A percentile compares a stretch with the other conserved stretches of the same genome.
Evolutionary conservation across 1,140 invertebrate species (phyloP).

Genomic region (Helicoverpa armigera): DNA sequence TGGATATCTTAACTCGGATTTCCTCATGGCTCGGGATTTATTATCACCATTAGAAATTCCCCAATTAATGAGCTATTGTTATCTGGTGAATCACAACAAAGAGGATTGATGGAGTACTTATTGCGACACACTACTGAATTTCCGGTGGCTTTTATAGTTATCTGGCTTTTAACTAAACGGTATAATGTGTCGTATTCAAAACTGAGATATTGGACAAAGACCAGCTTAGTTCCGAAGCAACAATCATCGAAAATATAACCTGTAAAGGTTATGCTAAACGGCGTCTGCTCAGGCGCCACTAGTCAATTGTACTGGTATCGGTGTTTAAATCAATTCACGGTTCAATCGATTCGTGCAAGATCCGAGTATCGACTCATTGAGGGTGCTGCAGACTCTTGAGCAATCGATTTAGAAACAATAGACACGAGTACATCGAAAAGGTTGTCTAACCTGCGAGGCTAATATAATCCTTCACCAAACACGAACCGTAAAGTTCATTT

Average conservation of each 20-base stretch:
- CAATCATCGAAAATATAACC: constrained; percentile 6
- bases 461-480: constrained; percentile 33
- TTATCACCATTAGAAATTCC: background rate
- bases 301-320: constrained; percentile 53
- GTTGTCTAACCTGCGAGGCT: constrained; percentile 31
- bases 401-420: constrained; percentile 55
- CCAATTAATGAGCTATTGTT: constrained; percentile 13
- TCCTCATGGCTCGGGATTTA: background rate
- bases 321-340: constrained; percentile 55
- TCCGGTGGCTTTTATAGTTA: too few species aligned
- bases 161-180: too few species aligned
- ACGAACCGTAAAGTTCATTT: constrained; percentile 42
- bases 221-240: background rate
- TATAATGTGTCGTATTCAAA: background rate
- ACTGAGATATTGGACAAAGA: constrained; percentile 2
- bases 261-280: constrained; percentile 27
- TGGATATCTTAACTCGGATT: background rate
- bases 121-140: too few species aligned
- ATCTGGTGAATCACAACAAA: constrained; percentile 20
- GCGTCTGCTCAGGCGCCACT: constrained; percentile 49
- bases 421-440: constrained; percentile 47
- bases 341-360: constrained; percentile 52
- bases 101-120: background rate
- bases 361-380: constrained; percentile 43
- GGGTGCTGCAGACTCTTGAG: constrained; percentile 35